Base-by-base conservation (phyloP, 2,113 vertebrate genomes). In the Hydrolagus affinis region DNA sequence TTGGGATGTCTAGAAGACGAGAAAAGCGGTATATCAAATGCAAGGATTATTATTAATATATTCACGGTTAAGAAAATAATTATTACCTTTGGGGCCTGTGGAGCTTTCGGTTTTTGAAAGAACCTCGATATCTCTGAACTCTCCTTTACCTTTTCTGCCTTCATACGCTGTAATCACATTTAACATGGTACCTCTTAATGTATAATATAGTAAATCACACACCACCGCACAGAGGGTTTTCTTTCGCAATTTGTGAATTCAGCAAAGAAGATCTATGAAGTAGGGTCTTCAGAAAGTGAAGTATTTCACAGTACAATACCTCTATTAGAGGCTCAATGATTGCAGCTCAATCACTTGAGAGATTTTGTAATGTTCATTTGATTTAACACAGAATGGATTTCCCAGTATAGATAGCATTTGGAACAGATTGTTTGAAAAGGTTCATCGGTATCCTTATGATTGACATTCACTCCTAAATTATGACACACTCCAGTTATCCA, bases 101-200 rank as follows among this genome's bases (percentile, higher is more conserved):
- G 97, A 64, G 93, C 94, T 92, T 98, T 99, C 88, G 96, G 88
- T 90, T 98, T 99, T 92, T 98, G 96, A 70, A 99, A 93, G 94
- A 99, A 99, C 71, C 97, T 92, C 0, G 96, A 98, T 85, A 99
- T 99, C 89, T 95, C 97, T 0, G 96, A 85, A 71, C 60, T 75
- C 60, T 85, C 85, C 28, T 85, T 85, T 11, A 75, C 95, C 86
- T 99, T 99, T 90, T 95, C 96, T 1, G 97, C 97, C 90, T 98
- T 96, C 28, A 97, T 90, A 19, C 97, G 95, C 98, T 99, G 88
- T 1, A 89, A 90, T 1, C 78, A 83, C 19, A 83, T 66, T 83
- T 68, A 66, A 83, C 60, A 66, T 32, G 25, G 32, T 9, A 83
- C 25, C 19, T 28, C 19, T 83, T 44, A 21, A 74, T 2, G 19